Base-by-base conservation (phyloP, 2,797 vertebrate genomes). In the Epinephelus malabaricus region DNA sequence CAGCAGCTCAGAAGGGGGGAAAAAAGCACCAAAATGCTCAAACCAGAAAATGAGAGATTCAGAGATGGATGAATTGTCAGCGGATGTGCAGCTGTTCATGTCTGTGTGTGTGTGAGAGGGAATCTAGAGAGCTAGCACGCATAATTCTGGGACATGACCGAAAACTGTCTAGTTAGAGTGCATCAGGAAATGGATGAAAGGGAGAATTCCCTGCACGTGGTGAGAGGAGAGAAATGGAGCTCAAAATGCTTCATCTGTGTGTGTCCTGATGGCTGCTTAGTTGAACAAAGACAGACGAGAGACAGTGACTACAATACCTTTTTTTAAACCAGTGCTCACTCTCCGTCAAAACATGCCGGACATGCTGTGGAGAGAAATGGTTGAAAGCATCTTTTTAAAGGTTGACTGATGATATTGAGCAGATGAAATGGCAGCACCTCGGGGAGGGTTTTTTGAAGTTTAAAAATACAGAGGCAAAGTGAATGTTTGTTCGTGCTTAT, bases 91-190 rank as follows among this genome's bases (percentile, higher is more conserved):
- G 91, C 88, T 92, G 90, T 87, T 88, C n/a, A 55, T 75, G 66
- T 81, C 53, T 79, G 61, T n/a, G 69, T 25, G 68, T 60, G 70
- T n/a, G 61, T 64, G 88, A 21, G 65, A 54, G 88, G 46, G 66
- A 79, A 86, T 84, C 75, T 74, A 82, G 80, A 90, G 70, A 83
- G 81, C 84, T 72, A 69, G 85, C 84, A 65, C 30, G 76, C 86
- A 81, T 87, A 89, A 92, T 93, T 93, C 88, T 89, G 87, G 87
- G 90, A 93, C 91, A 76, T 89, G 88, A 93, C 92, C 87, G 86
- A 93, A 93, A 95, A 94, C 87, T 90, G 93, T 94, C 94, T 93
- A 86, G 90, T 94, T 95, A 89, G 84, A 90, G 86, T 68, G 91
- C 90, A 84, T 89, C 84, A 86, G 84, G 80, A 92, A 90, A 89